A percentile compares a stretch with the other conserved stretches of the same genome.
Evolutionary conservation across 2,797 vertebrate species (phyloP).

Genomic region (Spizella passerina): DNA sequence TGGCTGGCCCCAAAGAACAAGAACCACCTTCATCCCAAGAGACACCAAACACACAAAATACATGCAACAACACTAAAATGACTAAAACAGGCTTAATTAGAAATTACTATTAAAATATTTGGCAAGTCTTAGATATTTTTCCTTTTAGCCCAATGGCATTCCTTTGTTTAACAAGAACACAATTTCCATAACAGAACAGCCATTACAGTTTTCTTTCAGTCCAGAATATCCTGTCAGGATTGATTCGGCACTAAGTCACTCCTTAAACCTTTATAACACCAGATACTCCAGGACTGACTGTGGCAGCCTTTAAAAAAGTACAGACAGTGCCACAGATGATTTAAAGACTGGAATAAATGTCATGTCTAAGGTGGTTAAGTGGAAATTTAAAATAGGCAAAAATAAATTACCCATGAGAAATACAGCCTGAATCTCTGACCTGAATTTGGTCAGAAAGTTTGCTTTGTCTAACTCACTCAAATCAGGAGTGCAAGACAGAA

Average conservation of each 20-base stretch:
- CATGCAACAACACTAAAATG: background rate
- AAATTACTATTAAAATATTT: background rate
- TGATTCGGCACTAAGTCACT: background rate
- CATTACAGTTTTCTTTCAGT: background rate
- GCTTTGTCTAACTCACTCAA: background rate
- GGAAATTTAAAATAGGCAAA: constrained; percentile 16
- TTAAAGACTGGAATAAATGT: background rate
- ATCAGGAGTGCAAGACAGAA: background rate
- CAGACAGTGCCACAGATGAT: background rate
- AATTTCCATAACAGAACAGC: background rate
- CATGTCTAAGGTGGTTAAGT: background rate
- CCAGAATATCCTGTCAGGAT: background rate
- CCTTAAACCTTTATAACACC: background rate
- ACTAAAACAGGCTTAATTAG: background rate
- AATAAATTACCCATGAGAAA: constrained; percentile 20
- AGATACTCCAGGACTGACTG: background rate
- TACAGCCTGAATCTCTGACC: constrained; percentile 1
- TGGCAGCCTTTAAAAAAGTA: background rate
- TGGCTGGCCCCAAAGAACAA: background rate
- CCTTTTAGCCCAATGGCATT: background rate
- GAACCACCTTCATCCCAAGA: background rate
- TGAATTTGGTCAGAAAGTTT: constrained; percentile 31
- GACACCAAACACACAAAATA: background rate
- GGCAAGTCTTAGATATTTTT: background rate
- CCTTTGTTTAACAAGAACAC: background rate